Evolutionary conservation across 1,140 invertebrate genomes (phyloP).

Genomic region (Drosophila kepulauana): DNA sequence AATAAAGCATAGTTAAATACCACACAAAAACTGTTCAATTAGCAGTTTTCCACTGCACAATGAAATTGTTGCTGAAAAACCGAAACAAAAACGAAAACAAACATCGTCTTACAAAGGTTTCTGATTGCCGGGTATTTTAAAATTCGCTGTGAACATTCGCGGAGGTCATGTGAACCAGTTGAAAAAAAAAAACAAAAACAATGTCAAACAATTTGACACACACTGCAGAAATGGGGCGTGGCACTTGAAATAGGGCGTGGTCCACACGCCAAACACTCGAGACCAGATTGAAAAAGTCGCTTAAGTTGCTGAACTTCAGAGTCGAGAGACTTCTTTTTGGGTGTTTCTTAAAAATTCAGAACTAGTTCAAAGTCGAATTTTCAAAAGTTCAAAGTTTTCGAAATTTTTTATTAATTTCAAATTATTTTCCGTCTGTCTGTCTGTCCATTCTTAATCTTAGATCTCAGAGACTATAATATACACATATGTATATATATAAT

Average conservation of each 20-base stretch:
- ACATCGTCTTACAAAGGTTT: slow-evolving; percentile 28
- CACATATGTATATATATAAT: too few relatives aligned
- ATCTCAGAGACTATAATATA: too few relatives aligned
- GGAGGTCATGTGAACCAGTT: slow-evolving; percentile 68
- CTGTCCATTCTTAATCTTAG: too few relatives aligned
- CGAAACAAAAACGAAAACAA: slow-evolving; percentile 17
- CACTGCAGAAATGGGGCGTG: slow-evolving; percentile 9
- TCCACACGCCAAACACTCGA: background rate
- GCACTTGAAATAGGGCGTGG: background rate
- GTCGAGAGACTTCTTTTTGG: too few relatives aligned
- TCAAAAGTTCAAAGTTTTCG: too few relatives aligned
- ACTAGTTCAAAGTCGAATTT: too few relatives aligned
- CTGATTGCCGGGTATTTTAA: slow-evolving; percentile 7
- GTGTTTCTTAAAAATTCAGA: too few relatives aligned
- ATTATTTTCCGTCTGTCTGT: too few relatives aligned
- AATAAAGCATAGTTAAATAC: slow-evolving; percentile 59
- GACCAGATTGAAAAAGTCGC: too few relatives aligned
- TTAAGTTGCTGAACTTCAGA: too few relatives aligned
- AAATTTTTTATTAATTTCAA: too few relatives aligned
- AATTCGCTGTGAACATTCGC: slow-evolving; percentile 27
- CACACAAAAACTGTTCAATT: slow-evolving; percentile 61
- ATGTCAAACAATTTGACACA: background rate
- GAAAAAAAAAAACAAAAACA: slow-evolving; percentile 23
- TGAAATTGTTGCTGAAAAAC: background rate
- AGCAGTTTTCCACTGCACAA: slow-evolving; percentile 47